phyloP scores from a whole-genome alignment of 2,797 vertebrate genomes.

The Darevskia mixta region DNA sequence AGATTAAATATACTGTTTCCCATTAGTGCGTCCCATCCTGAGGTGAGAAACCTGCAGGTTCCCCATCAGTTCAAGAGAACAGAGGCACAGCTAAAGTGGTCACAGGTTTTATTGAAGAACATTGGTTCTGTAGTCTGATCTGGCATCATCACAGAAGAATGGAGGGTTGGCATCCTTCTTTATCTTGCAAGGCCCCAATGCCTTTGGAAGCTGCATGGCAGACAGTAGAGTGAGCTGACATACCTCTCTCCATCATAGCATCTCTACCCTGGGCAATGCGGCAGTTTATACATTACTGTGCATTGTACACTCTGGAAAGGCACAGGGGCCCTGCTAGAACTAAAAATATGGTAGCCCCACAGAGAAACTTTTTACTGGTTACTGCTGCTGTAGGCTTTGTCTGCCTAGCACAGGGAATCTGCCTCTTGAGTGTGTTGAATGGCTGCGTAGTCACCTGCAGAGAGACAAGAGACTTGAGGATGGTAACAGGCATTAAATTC shows the following conservation, averaged over 20 bases:
- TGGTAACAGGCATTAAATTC: background rate
- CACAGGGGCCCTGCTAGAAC: too few relatives aligned
- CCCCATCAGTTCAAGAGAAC: background rate
- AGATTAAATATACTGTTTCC: background rate
- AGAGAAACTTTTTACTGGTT: background rate
- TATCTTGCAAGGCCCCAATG: background rate
- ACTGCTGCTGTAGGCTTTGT: background rate
- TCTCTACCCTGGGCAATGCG: background rate
- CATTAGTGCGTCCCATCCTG: background rate
- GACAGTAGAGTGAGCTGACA: background rate
- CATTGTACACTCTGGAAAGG: background rate
- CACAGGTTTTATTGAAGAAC: background rate
- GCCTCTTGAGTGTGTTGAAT: background rate
- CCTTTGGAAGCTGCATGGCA: background rate
- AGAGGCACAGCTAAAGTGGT: background rate
- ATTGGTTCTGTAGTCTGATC: background rate
- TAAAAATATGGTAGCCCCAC: background rate
- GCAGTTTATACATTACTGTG: background rate
- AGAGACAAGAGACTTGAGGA: background rate
- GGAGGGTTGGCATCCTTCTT: background rate
- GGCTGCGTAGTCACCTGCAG: background rate
- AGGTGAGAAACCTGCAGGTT: background rate
- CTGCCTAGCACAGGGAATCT: background rate
- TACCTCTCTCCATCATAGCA: background rate
- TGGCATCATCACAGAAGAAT: background rate